These are phyloP conservation scores for Altica lythri DNA, from an alignment of 2,888 invertebrate genomes.

Conservation along the genomic window DNA sequence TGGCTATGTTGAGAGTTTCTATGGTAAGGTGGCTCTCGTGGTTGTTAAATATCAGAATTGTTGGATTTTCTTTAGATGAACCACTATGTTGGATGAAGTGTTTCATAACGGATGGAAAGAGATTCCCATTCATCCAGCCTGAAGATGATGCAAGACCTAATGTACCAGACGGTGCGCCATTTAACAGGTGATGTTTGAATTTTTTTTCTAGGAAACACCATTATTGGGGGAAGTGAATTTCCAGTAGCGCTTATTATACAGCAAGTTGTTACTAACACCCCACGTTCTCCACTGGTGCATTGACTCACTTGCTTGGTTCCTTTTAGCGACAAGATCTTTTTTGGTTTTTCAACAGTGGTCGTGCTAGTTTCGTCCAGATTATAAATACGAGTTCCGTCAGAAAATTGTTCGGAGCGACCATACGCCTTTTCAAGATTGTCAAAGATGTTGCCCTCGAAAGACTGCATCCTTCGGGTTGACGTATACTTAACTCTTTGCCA, in stretches of 20 bases:
- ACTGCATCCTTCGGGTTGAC: neutral
- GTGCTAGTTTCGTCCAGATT: neutral
- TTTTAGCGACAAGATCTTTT: neutral
- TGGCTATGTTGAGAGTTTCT: constrained; percentile 41
- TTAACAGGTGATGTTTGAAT: neutral
- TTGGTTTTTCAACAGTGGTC: neutral
- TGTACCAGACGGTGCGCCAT: constrained; percentile 42
- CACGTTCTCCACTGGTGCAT: constrained; percentile 10
- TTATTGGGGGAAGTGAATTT: neutral
- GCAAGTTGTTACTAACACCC: constrained; percentile 4
- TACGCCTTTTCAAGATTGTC: neutral
- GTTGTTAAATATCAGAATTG: constrained; percentile 49
- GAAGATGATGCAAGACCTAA: constrained; percentile 34
- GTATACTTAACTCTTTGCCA: neutral
- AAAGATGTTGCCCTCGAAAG: neutral
- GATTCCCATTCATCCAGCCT: constrained; percentile 23
- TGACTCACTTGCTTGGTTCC: neutral
- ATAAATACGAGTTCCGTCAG: neutral
- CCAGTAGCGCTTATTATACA: constrained; percentile 4
- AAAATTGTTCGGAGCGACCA: neutral
- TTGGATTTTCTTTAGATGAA: constrained; percentile 43
- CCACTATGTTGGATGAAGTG: constrained; percentile 42
- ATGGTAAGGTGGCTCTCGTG: constrained; percentile 47
- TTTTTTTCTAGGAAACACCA: constrained; percentile 6
- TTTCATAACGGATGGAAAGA: constrained; percentile 38